Conservation (phyloP, 2,888 invertebrate genomes). For the Lumbricus terrestris region DNA sequence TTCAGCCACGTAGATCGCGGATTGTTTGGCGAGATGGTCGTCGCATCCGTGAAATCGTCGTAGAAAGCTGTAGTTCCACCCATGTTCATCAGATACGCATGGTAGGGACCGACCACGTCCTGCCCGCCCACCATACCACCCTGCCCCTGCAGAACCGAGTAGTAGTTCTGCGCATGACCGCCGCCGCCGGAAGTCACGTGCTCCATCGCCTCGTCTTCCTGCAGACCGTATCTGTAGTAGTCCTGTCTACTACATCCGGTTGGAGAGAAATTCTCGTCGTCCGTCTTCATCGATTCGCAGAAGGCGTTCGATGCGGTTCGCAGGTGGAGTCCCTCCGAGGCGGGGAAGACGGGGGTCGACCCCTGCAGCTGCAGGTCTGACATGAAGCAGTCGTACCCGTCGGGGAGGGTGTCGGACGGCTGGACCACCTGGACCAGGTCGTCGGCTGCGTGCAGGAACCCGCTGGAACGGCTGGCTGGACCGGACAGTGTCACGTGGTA, state of each 20-base stretch:
- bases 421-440: background rate
- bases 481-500: background rate
- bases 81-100: background rate
- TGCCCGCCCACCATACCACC: background rate
- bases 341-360: background rate
- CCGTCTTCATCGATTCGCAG: background rate
- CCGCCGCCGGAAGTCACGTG: background rate
- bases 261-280: background rate
- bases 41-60: background rate
- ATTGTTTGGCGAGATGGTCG: background rate
- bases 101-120: background rate
- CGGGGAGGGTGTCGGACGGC: background rate
- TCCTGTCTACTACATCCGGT: background rate
- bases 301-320: background rate
- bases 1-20: background rate
- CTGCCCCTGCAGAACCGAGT: background rate
- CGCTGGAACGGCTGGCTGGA: background rate
- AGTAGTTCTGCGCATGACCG: conserved; percentile 14
- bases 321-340: background rate
- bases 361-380: background rate
- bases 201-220: background rate
- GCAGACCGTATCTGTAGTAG: background rate
- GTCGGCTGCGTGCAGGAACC: background rate
- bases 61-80: background rate
- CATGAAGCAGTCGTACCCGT: conserved; percentile 4